Base-by-base conservation (phyloP, 2,113 vertebrate genomes). In the Carollia perspicillata region DNA sequence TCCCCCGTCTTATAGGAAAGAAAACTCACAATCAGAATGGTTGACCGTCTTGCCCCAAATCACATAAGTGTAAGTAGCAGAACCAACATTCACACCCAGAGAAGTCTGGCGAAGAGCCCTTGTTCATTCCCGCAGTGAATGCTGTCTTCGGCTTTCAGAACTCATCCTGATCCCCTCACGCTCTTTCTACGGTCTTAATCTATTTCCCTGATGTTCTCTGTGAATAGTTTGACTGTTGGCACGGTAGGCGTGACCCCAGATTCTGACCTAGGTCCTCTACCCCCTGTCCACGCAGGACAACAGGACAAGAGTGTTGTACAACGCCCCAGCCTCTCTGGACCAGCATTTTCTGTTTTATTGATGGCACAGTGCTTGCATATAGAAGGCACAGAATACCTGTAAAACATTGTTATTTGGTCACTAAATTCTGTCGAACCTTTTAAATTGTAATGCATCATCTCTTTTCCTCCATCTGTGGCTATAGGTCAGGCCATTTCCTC, bases 261-360 rank as follows among this genome's bases (percentile, higher is more conserved):
- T 65, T 86, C 33, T 90, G 65, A 63, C 55, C 10, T 51, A 20
- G 9, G 28, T 71, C 80, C 72, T 86, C 30, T 79, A 49, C 23
- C 87, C 53, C 18, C 14, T 77, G 23, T 44, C 66, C 3, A 13
- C 65, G n/a, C 47, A 49, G 14, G 35, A 51, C 49, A 68, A 47
- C 30, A 69, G 69, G 86, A 60, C 16, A 87, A 78, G 81, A 51
- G 55, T 51, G 17, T 37, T 58, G 5, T 44, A 17, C 6, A 53
- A 71, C 26, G 77, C 13, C 12, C 16, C 74, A 16, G 7, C 71
- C n/a, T 89, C 84, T 81, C 55, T 87, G 69, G 26, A 87, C 37
- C 18, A 85, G 71, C n/a, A 81, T 47, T 80, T 88, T 93, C 63
- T 71, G 42, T 90, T 84, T 94, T 93, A 60, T 71, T 95, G 93